Conservation (phyloP, 2,113 vertebrate genomes). For the Nematolebias whitei region DNA sequence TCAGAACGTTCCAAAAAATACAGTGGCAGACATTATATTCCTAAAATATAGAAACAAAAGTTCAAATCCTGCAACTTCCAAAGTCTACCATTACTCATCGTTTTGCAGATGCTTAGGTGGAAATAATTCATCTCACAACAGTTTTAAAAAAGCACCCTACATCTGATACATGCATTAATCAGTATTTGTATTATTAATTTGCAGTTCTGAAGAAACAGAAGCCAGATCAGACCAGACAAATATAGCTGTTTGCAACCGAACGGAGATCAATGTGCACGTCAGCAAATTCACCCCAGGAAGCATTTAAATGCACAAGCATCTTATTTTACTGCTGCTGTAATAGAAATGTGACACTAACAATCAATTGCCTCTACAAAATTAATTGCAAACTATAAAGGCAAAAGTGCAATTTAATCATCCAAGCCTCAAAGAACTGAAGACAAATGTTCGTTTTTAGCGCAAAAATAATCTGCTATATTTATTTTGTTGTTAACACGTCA, state of each 20-base stretch:
- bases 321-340: background rate
- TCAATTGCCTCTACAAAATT: background rate
- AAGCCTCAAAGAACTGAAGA: background rate
- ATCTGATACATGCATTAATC: background rate
- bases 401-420: background rate
- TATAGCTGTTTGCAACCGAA: background rate
- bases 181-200: background rate
- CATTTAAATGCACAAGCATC: background rate
- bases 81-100: background rate
- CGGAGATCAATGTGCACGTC: background rate
- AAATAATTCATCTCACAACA: accelerated
- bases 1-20: too few relatives aligned
- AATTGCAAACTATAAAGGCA: background rate
- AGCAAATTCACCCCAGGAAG: slow-evolving; percentile 1
- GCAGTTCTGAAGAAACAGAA: background rate
- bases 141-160: background rate
- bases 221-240: background rate
- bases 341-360: background rate
- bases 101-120: accelerated
- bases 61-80: background rate
- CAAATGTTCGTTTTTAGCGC: background rate
- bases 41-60: too few relatives aligned
- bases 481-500: slow-evolving; percentile 41
- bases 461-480: slow-evolving; percentile 1
- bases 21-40: background rate